Base-by-base conservation (phyloP, 2,797 vertebrate species). In the Pangasius mekongensis region DNA sequence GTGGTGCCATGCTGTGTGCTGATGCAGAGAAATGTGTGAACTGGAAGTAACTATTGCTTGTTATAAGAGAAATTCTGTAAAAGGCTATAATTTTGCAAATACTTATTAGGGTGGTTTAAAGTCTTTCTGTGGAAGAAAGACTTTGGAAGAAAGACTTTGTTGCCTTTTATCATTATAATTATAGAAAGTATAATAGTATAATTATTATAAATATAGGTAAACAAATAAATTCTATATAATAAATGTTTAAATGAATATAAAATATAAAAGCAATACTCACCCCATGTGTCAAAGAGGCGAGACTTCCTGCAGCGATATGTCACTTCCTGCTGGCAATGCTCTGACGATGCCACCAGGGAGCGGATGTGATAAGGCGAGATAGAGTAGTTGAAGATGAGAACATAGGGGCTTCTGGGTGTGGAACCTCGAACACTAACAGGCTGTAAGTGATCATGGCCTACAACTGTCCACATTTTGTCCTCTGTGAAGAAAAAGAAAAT, bases 321-420 rank as follows among this genome's bases (percentile, higher is more conserved):
- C 60, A 96, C 94, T 91, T 97, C 96, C 88, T 97, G 97, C 86
- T 97, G 97, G 0, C 97, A 97, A 90, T 96, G 92, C 87, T 97
- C 97, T 0, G 96, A 96, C 0, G 92, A 93, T 33, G 91, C 95
- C 24, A 97, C 96, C 91, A 97, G 24, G 0, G 95, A 95, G 81
- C 94, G 96, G n/a, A 97, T 93, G 90, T 97, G 97, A 60, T 96
- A 95, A 0, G 71, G 47, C 0, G 94, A 96, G 60, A 93, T 91
- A 90, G 94, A 94, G 62, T 97, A 97, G 93, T 95, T 95, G 86
- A 97, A 94, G 87, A 91, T 91, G 93, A 94, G 94, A 83, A 90
- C 76, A 47, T 96, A 97, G 0, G 96, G 96, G 24, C 94, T 95
- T 87, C 93, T 92, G 0, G 91, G 89, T 47, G 89, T 91, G 24